phyloP scores from a whole-genome alignment of 2,113 vertebrate genomes.

The Phasianus colchicus region DNA sequence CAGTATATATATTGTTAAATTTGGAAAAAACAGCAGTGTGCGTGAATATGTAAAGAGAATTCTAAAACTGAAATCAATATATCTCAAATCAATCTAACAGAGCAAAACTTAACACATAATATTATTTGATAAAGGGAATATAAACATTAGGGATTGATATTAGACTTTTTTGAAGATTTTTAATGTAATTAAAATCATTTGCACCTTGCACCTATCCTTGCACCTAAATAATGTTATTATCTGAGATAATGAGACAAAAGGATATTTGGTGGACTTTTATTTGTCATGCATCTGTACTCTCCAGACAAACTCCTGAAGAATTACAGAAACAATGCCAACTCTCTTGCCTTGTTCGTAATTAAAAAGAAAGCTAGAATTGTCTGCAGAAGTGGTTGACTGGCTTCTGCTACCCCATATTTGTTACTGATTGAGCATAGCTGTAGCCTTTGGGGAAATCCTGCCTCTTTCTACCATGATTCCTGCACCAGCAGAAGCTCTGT shows the following conservation, averaged over 20 bases:
- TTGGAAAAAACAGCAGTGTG: neutral
- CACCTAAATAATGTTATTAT: neutral
- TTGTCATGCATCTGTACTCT: fast-evolving
- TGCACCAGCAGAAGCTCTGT: no score
- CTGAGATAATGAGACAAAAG: neutral
- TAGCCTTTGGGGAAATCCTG: neutral
- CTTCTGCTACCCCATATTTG: neutral
- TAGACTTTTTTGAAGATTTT: neutral
- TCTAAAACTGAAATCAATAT: neutral
- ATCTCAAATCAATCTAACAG: neutral
- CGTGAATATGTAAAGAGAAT: neutral
- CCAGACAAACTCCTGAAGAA: neutral
- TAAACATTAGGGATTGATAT: neutral
- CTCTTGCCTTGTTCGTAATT: neutral
- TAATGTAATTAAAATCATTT: constrained; percentile 7
- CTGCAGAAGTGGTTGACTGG: no score
- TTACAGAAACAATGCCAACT: neutral
- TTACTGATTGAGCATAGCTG: neutral
- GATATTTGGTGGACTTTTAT: neutral
- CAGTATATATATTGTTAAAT: neutral
- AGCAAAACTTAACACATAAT: neutral
- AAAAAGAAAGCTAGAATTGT: neutral
- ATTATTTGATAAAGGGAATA: neutral
- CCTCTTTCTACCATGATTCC: neutral
- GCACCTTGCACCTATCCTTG: no score